These are phyloP conservation scores for Drosophila virilis DNA, from an alignment of 1,140 invertebrate species.

Conservation along the genomic window DNA sequence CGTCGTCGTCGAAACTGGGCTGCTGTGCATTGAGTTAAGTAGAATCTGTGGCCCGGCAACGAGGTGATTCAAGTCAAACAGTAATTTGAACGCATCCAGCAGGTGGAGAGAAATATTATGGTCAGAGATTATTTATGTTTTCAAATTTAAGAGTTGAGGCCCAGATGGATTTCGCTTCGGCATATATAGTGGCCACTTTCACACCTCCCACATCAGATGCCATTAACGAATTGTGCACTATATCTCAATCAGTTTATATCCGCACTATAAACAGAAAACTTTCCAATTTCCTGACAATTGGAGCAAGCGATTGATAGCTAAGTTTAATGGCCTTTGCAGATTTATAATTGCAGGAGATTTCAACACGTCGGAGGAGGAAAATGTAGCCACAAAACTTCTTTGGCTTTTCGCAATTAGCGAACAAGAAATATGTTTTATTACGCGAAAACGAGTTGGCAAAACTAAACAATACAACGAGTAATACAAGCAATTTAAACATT, in stretches of 20 bases:
- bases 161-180: constrained; percentile 4
- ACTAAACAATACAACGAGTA: constrained; percentile 29
- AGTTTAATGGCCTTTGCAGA: constrained; percentile 55
- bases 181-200: constrained; percentile 17
- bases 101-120: constrained; percentile 8
- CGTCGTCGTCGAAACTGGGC: constrained; percentile 15
- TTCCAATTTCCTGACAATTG: constrained; percentile 62
- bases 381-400: constrained; percentile 39
- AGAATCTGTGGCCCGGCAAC: constrained; percentile 9
- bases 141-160: constrained; percentile 12
- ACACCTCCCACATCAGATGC: constrained; percentile 33
- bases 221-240: constrained; percentile 30
- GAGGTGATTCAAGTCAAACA: constrained; percentile 22
- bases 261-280: constrained; percentile 53
- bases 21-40: constrained; percentile 52
- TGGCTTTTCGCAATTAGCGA: constrained; percentile 48
- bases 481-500: background rate
- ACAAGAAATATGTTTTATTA: constrained; percentile 52
- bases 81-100: constrained; percentile 13
- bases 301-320: constrained; percentile 63
- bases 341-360: constrained; percentile 54
- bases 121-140: background rate
- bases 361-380: constrained; percentile 39
- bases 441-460: constrained; percentile 58
- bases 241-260: constrained; percentile 45